A percentile compares a stretch with the other conserved stretches of the same genome.
Evolutionary conservation across 53 echinoderm and acorn worm species (phyloP).

Genomic region (Luidia sarsii): DNA sequence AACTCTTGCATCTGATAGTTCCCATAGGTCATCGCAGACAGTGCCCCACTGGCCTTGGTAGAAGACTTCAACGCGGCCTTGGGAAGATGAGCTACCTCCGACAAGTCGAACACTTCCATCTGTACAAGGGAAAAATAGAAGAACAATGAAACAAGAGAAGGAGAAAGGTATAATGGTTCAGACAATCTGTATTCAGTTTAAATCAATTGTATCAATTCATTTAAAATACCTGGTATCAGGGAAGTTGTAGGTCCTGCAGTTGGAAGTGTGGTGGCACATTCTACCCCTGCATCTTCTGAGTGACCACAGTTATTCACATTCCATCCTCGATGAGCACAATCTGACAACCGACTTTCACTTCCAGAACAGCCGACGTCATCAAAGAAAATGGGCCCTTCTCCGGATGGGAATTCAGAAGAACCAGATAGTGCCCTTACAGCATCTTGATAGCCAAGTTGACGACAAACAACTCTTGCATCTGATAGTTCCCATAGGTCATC

Average conservation of each 20-base stretch:
- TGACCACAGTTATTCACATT: constrained; percentile 12
- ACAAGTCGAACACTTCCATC: constrained; percentile 1
- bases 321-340: constrained; percentile 10
- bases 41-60: constrained; percentile 5
- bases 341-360: constrained; percentile 12
- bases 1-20: background rate
- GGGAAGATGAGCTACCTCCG: background rate
- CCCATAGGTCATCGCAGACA: constrained; percentile 15
- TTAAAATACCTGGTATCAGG: background rate
- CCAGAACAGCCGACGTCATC: constrained; percentile 15
- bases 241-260: background rate
- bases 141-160: background rate
- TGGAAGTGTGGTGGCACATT: constrained; percentile 6
- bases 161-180: background rate
- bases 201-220: too few species aligned
- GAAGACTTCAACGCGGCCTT: background rate
- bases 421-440: constrained; percentile 13
- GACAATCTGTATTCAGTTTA: too few species aligned
- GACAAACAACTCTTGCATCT: too few species aligned
- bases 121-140: background rate
- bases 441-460: too few species aligned
- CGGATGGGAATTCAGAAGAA: background rate
- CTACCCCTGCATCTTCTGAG: constrained; percentile 35
- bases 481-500: too few species aligned
- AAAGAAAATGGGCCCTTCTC: constrained; percentile 4